Evolutionary conservation across 2,888 invertebrate species (phyloP).

Genomic region (Aphodius sticticus): DNA sequence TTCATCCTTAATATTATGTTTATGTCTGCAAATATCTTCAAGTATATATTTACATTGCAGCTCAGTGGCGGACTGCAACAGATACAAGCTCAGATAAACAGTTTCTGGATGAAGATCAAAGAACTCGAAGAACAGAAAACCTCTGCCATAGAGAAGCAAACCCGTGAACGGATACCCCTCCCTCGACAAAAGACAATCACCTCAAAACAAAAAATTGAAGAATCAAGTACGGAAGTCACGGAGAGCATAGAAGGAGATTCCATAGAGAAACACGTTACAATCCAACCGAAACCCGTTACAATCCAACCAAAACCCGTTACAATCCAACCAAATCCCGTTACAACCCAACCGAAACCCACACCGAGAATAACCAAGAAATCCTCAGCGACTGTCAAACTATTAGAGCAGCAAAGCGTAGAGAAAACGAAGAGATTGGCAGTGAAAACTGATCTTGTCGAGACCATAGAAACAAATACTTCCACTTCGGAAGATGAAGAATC

Average conservation of each 20-base stretch:
- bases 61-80: slow-evolving; percentile 50
- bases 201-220: not conserved
- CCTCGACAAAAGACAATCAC: slow-evolving; percentile 21
- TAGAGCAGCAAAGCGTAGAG: not conserved
- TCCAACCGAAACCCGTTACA: not conserved
- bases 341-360: slow-evolving; percentile 9
- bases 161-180: not conserved
- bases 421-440: not conserved
- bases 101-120: slow-evolving; percentile 54
- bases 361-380: slow-evolving; percentile 17
- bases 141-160: not conserved
- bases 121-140: slow-evolving; percentile 44
- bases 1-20: too few relatives aligned
- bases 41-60: slow-evolving; percentile 41
- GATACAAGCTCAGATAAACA: slow-evolving; percentile 57
- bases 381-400: not conserved
- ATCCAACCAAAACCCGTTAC: not conserved
- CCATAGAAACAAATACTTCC: not conserved
- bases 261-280: not conserved
- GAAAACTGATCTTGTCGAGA: not conserved
- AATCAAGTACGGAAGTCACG: not conserved
- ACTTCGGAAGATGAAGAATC: slow-evolving; percentile 16
- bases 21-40: too few relatives aligned
- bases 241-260: not conserved
- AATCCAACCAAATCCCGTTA: not conserved